Conservation (phyloP, 2,797 vertebrate genomes). For the Erpetoichthys calabaricus region DNA sequence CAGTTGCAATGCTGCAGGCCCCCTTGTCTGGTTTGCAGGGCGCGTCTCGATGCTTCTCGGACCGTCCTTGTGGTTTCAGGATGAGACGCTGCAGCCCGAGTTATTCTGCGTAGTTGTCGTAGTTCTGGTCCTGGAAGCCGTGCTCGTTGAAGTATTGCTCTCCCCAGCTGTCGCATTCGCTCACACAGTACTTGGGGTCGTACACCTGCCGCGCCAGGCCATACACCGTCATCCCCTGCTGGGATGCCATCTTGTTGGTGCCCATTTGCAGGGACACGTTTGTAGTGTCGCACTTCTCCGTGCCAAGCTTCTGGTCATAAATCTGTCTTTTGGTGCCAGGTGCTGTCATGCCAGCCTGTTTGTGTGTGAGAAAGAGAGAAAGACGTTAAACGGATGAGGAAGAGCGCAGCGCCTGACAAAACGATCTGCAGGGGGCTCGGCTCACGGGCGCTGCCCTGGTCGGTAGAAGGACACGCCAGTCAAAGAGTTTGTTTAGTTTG, state of each 20-base stretch:
- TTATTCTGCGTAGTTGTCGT: conserved; percentile 42
- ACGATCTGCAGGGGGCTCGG: no score
- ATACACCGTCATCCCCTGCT: conserved; percentile 83
- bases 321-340: conserved; percentile 87
- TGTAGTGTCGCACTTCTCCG: conserved; percentile 72
- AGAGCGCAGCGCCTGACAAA: accelerated
- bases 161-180: conserved; percentile 34
- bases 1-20: no score
- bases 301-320: conserved; percentile 77
- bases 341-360: conserved; percentile 80
- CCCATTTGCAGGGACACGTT: conserved; percentile 92
- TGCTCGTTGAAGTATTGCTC: conserved; percentile 29
- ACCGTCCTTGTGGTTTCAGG: no score
- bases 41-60: no score
- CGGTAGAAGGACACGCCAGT: no score
- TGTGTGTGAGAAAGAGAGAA: neutral
- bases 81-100: no score
- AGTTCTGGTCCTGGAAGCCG: conserved; percentile 43
- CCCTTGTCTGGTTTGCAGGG: no score
- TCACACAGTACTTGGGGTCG: conserved; percentile 72
- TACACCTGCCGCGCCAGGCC: conserved; percentile 82
- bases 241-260: conserved; percentile 82
- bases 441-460: no score
- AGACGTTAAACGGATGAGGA: neutral
- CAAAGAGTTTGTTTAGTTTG: no score